Conservation (phyloP, 2,113 vertebrate species). For the Pao palembangensis region DNA sequence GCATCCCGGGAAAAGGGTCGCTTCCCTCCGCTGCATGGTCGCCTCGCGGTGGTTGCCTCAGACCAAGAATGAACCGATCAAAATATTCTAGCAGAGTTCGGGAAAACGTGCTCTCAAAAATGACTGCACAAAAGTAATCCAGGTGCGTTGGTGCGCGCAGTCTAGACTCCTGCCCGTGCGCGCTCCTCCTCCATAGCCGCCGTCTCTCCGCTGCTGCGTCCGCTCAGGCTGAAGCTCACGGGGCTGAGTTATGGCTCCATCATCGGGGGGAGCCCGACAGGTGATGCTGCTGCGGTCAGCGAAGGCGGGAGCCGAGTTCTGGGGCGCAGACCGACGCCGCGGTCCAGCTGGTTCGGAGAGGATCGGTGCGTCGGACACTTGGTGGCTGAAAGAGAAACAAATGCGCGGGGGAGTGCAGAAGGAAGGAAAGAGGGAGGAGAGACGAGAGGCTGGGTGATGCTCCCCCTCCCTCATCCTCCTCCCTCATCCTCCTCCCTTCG, state of each 20-base stretch:
- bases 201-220: conserved; percentile 29
- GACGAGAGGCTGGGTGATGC: conserved; percentile 32
- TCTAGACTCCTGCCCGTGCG: conserved; percentile 58
- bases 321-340: conserved; percentile 28
- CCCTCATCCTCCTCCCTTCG: conserved; percentile 10
- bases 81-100: not conserved
- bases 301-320: conserved; percentile 1
- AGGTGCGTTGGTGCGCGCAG: conserved; percentile 9
- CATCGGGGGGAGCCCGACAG: too few relatives aligned
- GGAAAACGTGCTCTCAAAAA: not conserved
- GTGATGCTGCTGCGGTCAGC: conserved; percentile 16
- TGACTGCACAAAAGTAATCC: not conserved
- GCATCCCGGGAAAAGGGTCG: conserved; percentile 58
- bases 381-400: conserved; percentile 36
- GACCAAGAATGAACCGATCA: not conserved
- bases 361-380: conserved; percentile 41
- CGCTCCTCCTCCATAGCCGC: conserved; percentile 67
- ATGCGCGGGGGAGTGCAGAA: conserved; percentile 48
- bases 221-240: conserved; percentile 27
- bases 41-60: conserved; percentile 12
- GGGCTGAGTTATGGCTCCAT: conserved; percentile 59
- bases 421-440: conserved; percentile 50
- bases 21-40: conserved; percentile 65
- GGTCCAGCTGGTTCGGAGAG: conserved; percentile 27
- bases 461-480: conserved; percentile 19